Conservation (phyloP, 2,888 invertebrate species). For the Drosophila kambysellisi region DNA sequence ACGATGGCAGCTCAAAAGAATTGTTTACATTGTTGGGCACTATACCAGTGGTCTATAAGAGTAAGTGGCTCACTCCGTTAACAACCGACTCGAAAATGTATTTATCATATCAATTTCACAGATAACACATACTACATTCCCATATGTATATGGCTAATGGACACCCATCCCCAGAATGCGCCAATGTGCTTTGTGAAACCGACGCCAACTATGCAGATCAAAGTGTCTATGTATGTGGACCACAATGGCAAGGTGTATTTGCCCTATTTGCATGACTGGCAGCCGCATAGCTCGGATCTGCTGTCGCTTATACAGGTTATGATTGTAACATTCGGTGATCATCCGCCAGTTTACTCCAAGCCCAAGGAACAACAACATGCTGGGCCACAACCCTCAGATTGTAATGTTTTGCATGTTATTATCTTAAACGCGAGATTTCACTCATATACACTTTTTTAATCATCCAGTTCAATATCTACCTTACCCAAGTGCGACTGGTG, state of each 20-base stretch:
- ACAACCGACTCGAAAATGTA: not conserved
- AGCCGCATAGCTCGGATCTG: conserved; percentile 92
- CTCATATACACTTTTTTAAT: not conserved
- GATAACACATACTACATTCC: conserved; percentile 97
- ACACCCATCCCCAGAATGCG: conserved; percentile 98
- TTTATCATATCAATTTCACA: conserved; percentile 72
- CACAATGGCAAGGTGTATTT: conserved; percentile 97
- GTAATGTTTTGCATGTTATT: conserved; percentile 58
- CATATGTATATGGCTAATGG: conserved; percentile 97
- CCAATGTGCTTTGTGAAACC: conserved; percentile 98
- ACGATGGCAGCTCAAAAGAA: conserved; percentile 93
- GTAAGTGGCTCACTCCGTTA: conserved; percentile 86
- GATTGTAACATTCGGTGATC: conserved; percentile 96
- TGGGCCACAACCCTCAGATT: conserved; percentile 86
- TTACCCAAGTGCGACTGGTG: conserved; percentile 85
- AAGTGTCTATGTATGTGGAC: conserved; percentile 97
- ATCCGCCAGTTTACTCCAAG: conserved; percentile 96
- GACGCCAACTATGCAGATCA: conserved; percentile 97
- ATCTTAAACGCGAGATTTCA: not conserved
- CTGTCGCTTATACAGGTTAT: conserved; percentile 95
- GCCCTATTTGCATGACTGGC: conserved; percentile 98
- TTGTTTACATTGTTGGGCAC: conserved; percentile 95
- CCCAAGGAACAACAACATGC: conserved; percentile 86
- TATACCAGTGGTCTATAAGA: conserved; percentile 96
- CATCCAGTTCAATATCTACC: conserved; percentile 86